Evolutionary conservation across 2,113 vertebrate species (phyloP), one percentile per base, ranked within the genome.

Genomic region (Psittacula cyanocephala): DNA sequence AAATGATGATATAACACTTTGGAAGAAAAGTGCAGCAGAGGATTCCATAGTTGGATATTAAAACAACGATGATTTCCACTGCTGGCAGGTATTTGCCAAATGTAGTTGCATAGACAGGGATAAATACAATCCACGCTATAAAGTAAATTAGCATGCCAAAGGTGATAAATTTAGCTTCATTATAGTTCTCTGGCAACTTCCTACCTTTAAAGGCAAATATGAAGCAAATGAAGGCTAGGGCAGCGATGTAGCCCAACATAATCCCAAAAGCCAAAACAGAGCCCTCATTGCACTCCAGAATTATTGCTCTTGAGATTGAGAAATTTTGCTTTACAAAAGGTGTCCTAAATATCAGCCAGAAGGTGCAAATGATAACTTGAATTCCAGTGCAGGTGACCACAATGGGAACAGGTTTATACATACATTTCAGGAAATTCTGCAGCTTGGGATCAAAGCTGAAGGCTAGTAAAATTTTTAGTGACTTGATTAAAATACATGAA

Each of bases 81-180:
- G 99, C 98, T 3, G 98, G 98, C 65, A 98, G 94, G 83, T 99
- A 99, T 68, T 98, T 98, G 37, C 99, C 98, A 59, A 97, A 97
- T 1, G 98, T 99, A 46, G 98, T 99, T 37, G 98, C 96, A 5
- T 99, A 98, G 46, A 99, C 92, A 0, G 98, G 99, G 50, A 99
- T 97, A 86, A 99, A 99, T 9, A 98, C 98, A 41, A 98, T 86
- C 99, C 99, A 99, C 1, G 98, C 98, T 91, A 99, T 99, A 69
- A 99, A 98, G 92, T 99, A 99, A 86, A 99, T 98, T 18, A 99
- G 92, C 99, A 99, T 99, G 79, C 99, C 98, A 69, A 99, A 99
- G 16, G 99, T 99, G 92, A 99, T 99, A 96, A 99, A 99, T 96
- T 98, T 99, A 8, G 99, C 98, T 91, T 99, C 98, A 1, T 99